phyloP scores from a whole-genome alignment of 2,797 vertebrate genomes.

The Coregonus suidteri region DNA sequence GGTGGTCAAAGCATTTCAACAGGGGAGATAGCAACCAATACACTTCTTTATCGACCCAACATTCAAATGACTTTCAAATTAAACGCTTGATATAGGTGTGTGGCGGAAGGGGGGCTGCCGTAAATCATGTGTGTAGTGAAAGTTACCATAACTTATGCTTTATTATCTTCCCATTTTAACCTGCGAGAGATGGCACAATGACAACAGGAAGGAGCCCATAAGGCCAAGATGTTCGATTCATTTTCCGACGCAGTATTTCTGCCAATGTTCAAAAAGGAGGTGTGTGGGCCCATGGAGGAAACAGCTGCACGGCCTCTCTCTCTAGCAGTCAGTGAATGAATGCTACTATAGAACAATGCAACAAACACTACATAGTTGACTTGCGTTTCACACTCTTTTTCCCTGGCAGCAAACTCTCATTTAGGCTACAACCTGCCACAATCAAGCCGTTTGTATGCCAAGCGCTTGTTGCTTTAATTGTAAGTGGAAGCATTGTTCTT shows the following conservation, averaged over 20 bases:
- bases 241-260: slow-evolving; percentile 75
- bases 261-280: slow-evolving; percentile 71
- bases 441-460: slow-evolving; percentile 13
- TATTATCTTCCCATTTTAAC: slow-evolving; percentile 52
- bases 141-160: slow-evolving; percentile 63
- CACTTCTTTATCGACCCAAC: slow-evolving; percentile 59
- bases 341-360: slow-evolving; percentile 15
- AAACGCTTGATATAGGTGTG: slow-evolving; percentile 58
- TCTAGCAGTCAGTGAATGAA: slow-evolving; percentile 44
- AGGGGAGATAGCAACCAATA: slow-evolving; percentile 52
- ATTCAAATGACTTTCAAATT: slow-evolving; percentile 47
- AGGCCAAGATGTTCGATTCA: slow-evolving; percentile 74
- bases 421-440: slow-evolving; percentile 11
- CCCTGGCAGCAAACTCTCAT: background rate
- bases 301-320: slow-evolving; percentile 69
- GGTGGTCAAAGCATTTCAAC: slow-evolving; percentile 59
- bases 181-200: slow-evolving; percentile 47
- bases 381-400: slow-evolving; percentile 5
- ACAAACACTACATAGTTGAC: slow-evolving; percentile 24
- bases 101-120: slow-evolving; percentile 44
- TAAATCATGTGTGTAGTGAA: slow-evolving; percentile 62
- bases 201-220: slow-evolving; percentile 81
- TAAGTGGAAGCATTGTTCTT: slow-evolving; percentile 60
- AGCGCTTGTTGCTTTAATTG: slow-evolving; percentile 23
- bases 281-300: slow-evolving; percentile 68